phyloP scores from a whole-genome alignment of 2,888 invertebrate species.

The Nesidiocoris tenuis region DNA sequence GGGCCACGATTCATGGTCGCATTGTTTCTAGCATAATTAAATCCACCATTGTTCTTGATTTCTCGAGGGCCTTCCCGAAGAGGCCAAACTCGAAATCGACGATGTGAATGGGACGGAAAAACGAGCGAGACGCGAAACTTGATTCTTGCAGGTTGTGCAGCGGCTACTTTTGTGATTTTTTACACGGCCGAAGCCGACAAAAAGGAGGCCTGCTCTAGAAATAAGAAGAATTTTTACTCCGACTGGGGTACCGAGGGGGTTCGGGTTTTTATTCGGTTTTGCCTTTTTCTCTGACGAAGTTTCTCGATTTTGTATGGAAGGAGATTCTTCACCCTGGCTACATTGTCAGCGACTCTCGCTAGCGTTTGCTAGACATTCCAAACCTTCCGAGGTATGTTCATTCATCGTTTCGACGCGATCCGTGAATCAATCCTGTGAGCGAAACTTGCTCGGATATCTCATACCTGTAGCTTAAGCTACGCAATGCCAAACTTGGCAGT shows the following conservation, averaged over 20 bases:
- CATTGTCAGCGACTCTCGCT: neutral
- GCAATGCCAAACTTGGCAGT: too few relatives aligned
- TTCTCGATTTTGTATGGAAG: neutral
- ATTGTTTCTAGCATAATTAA: constrained; percentile 42
- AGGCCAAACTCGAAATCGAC: neutral
- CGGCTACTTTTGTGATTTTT: neutral
- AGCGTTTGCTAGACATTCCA: neutral
- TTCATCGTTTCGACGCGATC: neutral
- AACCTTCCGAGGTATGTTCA: neutral
- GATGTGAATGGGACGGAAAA: neutral
- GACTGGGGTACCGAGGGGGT: neutral
- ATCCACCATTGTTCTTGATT: constrained; percentile 38
- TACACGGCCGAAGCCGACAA: neutral
- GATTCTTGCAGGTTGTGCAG: neutral
- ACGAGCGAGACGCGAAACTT: neutral
- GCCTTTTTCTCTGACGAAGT: neutral
- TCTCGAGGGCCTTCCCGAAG: neutral
- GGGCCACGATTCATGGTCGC: constrained; percentile 32
- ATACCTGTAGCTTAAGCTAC: too few relatives aligned
- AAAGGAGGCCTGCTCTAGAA: neutral
- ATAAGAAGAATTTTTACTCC: neutral
- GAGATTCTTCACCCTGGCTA: neutral
- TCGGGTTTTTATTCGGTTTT: neutral
- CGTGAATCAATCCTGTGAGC: neutral
- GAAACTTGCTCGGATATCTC: too few relatives aligned